Base-by-base conservation (phyloP, 2,113 vertebrate species). In the Ardeotis arabs region DNA sequence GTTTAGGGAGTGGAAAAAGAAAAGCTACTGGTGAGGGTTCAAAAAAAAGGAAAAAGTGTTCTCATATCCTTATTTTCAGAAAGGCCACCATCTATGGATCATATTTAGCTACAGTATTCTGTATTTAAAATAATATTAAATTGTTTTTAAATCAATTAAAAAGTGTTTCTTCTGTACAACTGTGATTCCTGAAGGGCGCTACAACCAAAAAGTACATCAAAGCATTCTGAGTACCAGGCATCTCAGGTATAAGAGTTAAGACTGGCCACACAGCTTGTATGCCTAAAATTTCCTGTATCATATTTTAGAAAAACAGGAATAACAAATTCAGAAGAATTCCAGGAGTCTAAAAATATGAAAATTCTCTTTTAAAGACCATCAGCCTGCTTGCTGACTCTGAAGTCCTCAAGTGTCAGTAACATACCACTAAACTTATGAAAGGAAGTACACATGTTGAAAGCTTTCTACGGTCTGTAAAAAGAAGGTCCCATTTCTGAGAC, bases 1-100 rank as follows among this genome's bases (percentile, higher is more conserved):
- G 93, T 95, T 97, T 94, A 96, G 84, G 96, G 68, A 79, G 41
- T 5, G 2, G 44, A 25, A 35, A 47, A 90, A 95, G 55, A 90
- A 92, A 89, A 47, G 25, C 39, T 87, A 87, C 25, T 62, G 21
- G 20, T 75, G 19, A 49, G 59, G 35, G 27, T 89, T 27, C 64
- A 95, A 84, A 58, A 78, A 41, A 63, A 3, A 44, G 5, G 7
- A 24, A 62, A 56, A 31, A 25, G 13, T 28, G 11, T 29, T 64
- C 37, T 44, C 14, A 11, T 73, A 29, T 3, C 6, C 5, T 62
- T 52, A 37, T 56, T 87, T 87, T 86, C 12, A 88, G 8, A 33
- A 74, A 77, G 17, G 22, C 23, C 33, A 77, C 10, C 33, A 35
- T 21, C 19, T 52, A 49, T 4, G 12, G 4, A 47, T 47, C 7